Evolutionary conservation across 2,888 invertebrate species (phyloP), one percentile per base, ranked within the genome.

Genomic region (Heliconius erato): DNA sequence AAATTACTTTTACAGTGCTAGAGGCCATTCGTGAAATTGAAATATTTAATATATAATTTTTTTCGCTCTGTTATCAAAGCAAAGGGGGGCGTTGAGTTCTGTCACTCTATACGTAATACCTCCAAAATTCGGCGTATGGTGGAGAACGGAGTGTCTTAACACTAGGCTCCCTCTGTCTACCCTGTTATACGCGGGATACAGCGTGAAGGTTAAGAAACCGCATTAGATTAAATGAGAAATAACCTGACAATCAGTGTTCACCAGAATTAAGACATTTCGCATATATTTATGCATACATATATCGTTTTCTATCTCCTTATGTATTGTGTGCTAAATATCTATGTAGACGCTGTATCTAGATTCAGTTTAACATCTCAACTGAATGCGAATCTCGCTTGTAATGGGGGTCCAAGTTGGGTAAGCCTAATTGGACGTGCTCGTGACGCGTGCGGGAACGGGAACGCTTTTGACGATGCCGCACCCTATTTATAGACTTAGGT

Each of bases 361-460:
- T 76, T 40, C 40, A 79, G 79, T 74, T 79, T 40, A 68, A 40
- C 32, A 67, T 74, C 65, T 74, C 71, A 65, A 44, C 54, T 65
- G 26, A 80, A 82, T 78, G 54, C 40, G 82, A 79, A 77, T 72
- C 69, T 49, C 5, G 69, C 69, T 71, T 67, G 76, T 68, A 80
- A 76, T 54, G 40, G 71, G 71, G 77, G 67, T 71, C 40, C n/a
- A 72, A 28, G 54, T 68, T 63, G 65, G 77, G 44, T 78, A 63
- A 54, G 74, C 63, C 68, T 83, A 83, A 83, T 83, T 83, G 83
- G 79, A 81, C 40, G 79, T 83, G 79, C 81, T 80, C 80, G 74
- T 72, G 82, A 83, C 71, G 71, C 40, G 68, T 74, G 74, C 72
- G 78, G 68, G 80, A 74, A 67, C 54, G 65, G 63, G 63, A 78